A percentile compares a stretch with the other conserved stretches of the same genome.
Conservation (phyloP, 2,797 vertebrate species). For the Channa striata region DNA sequence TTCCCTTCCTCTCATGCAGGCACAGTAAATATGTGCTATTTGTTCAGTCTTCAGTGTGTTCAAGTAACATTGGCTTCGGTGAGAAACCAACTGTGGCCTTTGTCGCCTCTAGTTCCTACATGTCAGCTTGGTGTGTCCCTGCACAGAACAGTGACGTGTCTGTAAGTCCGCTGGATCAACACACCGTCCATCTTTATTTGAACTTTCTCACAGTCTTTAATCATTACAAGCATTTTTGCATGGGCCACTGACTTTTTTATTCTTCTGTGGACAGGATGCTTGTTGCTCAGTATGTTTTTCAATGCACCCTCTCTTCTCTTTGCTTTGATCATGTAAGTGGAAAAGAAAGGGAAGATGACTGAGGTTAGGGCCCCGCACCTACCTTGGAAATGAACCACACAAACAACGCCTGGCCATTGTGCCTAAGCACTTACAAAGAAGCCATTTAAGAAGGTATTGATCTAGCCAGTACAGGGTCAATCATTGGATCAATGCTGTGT, state of each 20-base stretch:
- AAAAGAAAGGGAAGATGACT: conserved; percentile 54
- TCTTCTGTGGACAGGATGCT: conserved; percentile 29
- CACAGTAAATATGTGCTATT: too few relatives aligned
- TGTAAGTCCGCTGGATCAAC: conserved; percentile 15
- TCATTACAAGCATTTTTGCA: conserved; percentile 51
- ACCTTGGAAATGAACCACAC: conserved; percentile 79
- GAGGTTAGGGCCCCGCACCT: conserved; percentile 55
- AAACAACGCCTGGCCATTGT: conserved; percentile 77
- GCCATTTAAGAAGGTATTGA: conserved; percentile 85
- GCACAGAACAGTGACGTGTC: conserved; percentile 6
- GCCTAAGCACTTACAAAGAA: conserved; percentile 80
- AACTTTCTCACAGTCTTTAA: conserved; percentile 16
- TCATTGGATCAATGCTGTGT: conserved; percentile 79
- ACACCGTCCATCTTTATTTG: conserved; percentile 22
- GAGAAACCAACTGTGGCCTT: too few relatives aligned
- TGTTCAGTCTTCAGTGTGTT: too few relatives aligned
- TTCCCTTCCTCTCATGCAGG: too few relatives aligned
- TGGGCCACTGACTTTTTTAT: conserved; percentile 43
- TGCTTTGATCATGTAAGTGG: conserved; percentile 48
- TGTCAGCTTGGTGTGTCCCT: too few relatives aligned
- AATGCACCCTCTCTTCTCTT: conserved; percentile 30
- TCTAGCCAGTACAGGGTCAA: conserved; percentile 77
- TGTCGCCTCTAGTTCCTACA: too few relatives aligned
- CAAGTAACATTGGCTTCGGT: too few relatives aligned
- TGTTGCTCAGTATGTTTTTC: conserved; percentile 43